These are phyloP conservation scores for Furcula furcula DNA, from an alignment of 2,888 invertebrate species.

Conservation along the genomic window DNA sequence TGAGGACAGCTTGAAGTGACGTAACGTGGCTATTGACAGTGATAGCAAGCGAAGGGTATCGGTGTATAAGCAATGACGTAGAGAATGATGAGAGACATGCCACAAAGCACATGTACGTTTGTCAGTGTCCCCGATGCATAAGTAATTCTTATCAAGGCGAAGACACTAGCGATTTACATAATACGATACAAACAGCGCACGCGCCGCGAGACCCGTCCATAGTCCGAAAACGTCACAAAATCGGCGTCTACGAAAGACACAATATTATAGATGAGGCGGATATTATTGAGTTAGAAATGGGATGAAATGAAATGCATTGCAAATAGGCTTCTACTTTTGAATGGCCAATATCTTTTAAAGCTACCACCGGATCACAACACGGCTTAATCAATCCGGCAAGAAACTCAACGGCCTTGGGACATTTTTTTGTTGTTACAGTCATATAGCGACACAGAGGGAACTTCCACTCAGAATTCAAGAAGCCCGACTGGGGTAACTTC, in stretches of 20 bases:
- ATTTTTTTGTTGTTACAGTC: too few relatives aligned
- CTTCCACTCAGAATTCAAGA: too few relatives aligned
- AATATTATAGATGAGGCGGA: not conserved
- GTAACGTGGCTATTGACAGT: slow-evolving; percentile 8
- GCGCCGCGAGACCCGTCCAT: slow-evolving; percentile 12
- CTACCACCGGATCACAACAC: too few relatives aligned
- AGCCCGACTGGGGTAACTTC: too few relatives aligned
- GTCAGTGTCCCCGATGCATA: slow-evolving; percentile 48
- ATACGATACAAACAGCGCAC: slow-evolving; percentile 24
- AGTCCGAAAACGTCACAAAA: slow-evolving; percentile 9
- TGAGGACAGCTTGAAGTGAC: slow-evolving; percentile 18
- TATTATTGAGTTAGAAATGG: too few relatives aligned
- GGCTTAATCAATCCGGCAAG: too few relatives aligned
- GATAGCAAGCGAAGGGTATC: slow-evolving; percentile 30
- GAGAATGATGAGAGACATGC: slow-evolving; percentile 2
- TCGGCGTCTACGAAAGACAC: slow-evolving; percentile 7
- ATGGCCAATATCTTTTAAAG: too few relatives aligned
- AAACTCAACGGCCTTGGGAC: too few relatives aligned
- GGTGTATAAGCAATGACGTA: slow-evolving; percentile 29
- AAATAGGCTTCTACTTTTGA: too few relatives aligned
- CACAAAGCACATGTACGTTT: too few relatives aligned
- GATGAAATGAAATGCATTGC: too few relatives aligned
- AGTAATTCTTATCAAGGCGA: slow-evolving; percentile 51
- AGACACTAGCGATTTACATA: slow-evolving; percentile 26
- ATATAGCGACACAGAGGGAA: too few relatives aligned